Conservation (phyloP, 2,113 vertebrate genomes). For the Forbesichthys papilliferus region DNA sequence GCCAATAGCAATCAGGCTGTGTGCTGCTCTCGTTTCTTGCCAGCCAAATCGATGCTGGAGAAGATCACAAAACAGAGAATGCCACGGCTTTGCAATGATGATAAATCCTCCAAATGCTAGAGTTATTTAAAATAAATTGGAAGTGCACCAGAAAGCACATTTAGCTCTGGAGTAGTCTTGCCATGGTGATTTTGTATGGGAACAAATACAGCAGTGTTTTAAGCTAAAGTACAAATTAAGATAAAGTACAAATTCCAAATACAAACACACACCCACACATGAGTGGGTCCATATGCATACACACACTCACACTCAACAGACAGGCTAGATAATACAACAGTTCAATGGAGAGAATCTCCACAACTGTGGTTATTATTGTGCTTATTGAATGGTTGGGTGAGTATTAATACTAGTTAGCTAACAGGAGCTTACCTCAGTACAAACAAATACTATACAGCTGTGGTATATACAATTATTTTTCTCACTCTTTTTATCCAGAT, state of each 20-base stretch:
- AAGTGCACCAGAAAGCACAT: slow-evolving; percentile 40
- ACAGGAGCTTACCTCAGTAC: slow-evolving; percentile 19
- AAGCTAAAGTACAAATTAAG: slow-evolving; percentile 44
- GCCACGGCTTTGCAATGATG: slow-evolving; percentile 1
- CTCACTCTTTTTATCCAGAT: not conserved
- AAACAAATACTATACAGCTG: slow-evolving; percentile 12
- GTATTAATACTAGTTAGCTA: slow-evolving; percentile 28
- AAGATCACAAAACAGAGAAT: slow-evolving; percentile 24
- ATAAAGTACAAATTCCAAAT: slow-evolving; percentile 33
- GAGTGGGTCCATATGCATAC: not conserved
- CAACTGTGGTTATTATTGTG: slow-evolving; percentile 52
- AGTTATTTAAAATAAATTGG: slow-evolving; percentile 14
- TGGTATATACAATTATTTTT: slow-evolving; percentile 7
- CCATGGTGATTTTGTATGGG: slow-evolving; percentile 35
- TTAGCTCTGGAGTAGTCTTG: slow-evolving; percentile 21
- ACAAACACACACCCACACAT: slow-evolving; percentile 47
- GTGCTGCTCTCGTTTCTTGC: slow-evolving; percentile 23
- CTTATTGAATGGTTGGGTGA: slow-evolving; percentile 43
- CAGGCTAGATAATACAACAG: slow-evolving; percentile 61
- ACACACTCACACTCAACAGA: slow-evolving; percentile 18
- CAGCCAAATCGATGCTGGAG: slow-evolving; percentile 20
- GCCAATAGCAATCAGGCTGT: slow-evolving; percentile 28
- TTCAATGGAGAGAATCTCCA: slow-evolving; percentile 55
- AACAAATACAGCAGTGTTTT: slow-evolving; percentile 42
- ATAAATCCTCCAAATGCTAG: slow-evolving; percentile 22